Evolutionary conservation across 1,140 invertebrate genomes (phyloP), one percentile per base, ranked within the genome.

Genomic region (Drosophila kepulauana): DNA sequence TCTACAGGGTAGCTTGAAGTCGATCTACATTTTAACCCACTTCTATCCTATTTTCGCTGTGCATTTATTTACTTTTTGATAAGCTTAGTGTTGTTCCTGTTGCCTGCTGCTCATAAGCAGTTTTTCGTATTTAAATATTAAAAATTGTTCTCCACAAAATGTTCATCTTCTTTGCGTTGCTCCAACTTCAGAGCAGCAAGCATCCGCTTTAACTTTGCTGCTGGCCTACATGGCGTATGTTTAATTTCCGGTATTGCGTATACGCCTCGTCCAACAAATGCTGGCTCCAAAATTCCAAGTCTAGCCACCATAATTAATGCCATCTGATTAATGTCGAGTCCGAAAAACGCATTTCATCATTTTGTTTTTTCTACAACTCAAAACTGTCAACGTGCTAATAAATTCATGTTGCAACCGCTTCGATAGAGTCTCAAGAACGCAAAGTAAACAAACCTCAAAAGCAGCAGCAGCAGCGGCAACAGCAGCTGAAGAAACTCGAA

Each of bases 211-310:
- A 65, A 76, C 62, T 54, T 25, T 70, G 45, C 64, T 43, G 54
- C 38, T 56, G 41, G 75, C 72, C 69, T 75, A 58, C 57, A 78
- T 82, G 69, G 84, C 77, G 84, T 87, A 87, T 87, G 84, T 84
- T 88, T 87, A 87, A 87, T 87, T 87, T 87, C 84, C 82, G 82
- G 77, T 69, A 80, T 84, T 88, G 79, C 70, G 77, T 74, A 88
- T 82, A 88, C 73, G 69, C 20, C 28, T n/a, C 35, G 20, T 35
- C 30, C 46, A 35, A 54, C 13, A 3, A 4, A 20, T 25, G 11
- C 13, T 10, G 38, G 10, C 20, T 33, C 45, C 7, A 41, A 35
- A 25, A 30, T 61, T 62, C 56, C 28, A 56, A 58, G 68, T 45
- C 57, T 41, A 15, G 25, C 38, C 33, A 61, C 67, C 35, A 68